These are phyloP conservation scores for Ceratitis capitata DNA, from an alignment of 1,140 invertebrate genomes.

Conservation along the genomic window DNA sequence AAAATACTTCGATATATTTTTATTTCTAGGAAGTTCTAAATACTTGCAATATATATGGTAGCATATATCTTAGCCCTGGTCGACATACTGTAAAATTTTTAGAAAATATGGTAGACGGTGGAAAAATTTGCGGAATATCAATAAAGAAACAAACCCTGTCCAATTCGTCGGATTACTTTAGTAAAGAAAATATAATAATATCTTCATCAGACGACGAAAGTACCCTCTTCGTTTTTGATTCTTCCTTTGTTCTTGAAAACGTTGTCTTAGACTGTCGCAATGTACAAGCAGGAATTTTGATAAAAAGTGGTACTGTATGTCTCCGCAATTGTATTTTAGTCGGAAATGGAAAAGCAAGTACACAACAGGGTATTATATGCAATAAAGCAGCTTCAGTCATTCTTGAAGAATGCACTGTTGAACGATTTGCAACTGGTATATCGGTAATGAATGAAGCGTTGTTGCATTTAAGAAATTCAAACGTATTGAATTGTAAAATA, in stretches of 20 bases:
- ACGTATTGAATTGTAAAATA: slow-evolving; percentile 30
- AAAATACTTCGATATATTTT: no score
- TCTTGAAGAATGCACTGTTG: slow-evolving; percentile 54
- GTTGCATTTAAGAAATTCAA: slow-evolving; percentile 9
- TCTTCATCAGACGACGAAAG: slow-evolving; percentile 53
- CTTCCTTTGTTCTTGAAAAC: slow-evolving; percentile 58
- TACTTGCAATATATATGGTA: slow-evolving; percentile 56
- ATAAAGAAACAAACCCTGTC: not conserved
- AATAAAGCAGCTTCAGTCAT: slow-evolving; percentile 50
- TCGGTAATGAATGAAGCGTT: not conserved
- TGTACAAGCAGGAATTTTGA: slow-evolving; percentile 57
- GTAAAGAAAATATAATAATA: slow-evolving; percentile 50
- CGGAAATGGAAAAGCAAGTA: slow-evolving; percentile 51
- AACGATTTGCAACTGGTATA: slow-evolving; percentile 51
- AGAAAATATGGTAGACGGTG: slow-evolving; percentile 55
- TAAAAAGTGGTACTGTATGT: slow-evolving; percentile 53
- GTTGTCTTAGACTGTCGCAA: slow-evolving; percentile 56
- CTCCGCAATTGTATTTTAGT: slow-evolving; percentile 59
- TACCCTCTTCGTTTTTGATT: slow-evolving; percentile 57
- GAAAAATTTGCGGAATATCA: slow-evolving; percentile 45
- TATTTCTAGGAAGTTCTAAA: slow-evolving; percentile 19
- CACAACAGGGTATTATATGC: slow-evolving; percentile 61
- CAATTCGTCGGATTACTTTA: not conserved
- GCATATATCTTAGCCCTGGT: slow-evolving; percentile 56
- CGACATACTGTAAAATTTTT: slow-evolving; percentile 58